Conservation (phyloP, 2,888 invertebrate genomes). For the Philaethria dido region DNA sequence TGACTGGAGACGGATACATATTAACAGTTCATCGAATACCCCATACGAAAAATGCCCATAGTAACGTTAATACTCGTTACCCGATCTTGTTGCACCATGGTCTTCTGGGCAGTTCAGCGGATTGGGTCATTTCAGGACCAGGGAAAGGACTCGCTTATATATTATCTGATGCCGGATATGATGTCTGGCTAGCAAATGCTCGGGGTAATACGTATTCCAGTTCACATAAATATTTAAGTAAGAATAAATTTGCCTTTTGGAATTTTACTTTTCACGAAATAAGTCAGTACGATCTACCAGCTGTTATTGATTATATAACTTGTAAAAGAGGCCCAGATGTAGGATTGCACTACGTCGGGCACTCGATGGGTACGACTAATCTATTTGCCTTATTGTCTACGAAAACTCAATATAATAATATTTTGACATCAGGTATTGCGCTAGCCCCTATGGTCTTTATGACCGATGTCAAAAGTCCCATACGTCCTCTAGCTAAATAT, state of each 20-base stretch:
- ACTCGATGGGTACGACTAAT: slow-evolving; percentile 71
- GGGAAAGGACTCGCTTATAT: slow-evolving; percentile 66
- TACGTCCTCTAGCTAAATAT: slow-evolving; percentile 87
- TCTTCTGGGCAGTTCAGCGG: slow-evolving; percentile 68
- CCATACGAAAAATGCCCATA: slow-evolving; percentile 71
- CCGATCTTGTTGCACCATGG: slow-evolving; percentile 63
- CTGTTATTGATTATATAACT: slow-evolving; percentile 62
- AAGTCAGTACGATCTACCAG: slow-evolving; percentile 64
- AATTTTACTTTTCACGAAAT: slow-evolving; percentile 70
- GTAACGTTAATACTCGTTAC: slow-evolving; percentile 55
- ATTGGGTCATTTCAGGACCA: slow-evolving; percentile 70
- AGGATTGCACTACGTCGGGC: slow-evolving; percentile 64
- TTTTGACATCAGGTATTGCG: slow-evolving; percentile 62
- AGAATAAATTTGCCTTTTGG: slow-evolving; percentile 59
- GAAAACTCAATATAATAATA: slow-evolving; percentile 57
- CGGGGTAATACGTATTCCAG: slow-evolving; percentile 71
- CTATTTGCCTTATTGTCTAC: slow-evolving; percentile 63
- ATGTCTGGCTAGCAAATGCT: slow-evolving; percentile 84
- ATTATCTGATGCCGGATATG: slow-evolving; percentile 82
- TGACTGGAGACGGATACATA: slow-evolving; percentile 93
- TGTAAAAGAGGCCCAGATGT: slow-evolving; percentile 51
- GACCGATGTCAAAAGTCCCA: slow-evolving; percentile 39
- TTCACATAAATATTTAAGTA: slow-evolving; percentile 52
- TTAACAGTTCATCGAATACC: slow-evolving; percentile 93
- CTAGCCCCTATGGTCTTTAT: slow-evolving; percentile 41